Evolutionary conservation across 2,113 vertebrate genomes (phyloP).

Genomic region (Chaetops frenatus): DNA sequence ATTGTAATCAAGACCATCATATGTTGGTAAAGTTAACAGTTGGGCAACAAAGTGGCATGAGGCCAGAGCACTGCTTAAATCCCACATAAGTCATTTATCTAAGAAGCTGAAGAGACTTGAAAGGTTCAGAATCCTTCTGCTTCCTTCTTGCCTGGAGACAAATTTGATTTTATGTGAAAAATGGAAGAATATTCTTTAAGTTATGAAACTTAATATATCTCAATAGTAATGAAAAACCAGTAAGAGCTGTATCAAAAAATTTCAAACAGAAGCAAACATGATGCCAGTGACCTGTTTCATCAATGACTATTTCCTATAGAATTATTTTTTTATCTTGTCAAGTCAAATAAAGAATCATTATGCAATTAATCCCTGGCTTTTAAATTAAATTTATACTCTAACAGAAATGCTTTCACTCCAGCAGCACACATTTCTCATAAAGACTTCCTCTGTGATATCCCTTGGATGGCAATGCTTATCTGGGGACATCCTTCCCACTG

Average conservation of each 20-base stretch:
- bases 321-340: neutral
- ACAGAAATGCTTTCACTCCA: neutral
- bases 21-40: neutral
- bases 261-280: neutral
- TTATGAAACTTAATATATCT: neutral
- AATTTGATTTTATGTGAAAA: neutral
- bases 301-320: neutral
- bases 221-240: neutral
- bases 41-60: neutral
- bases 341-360: neutral
- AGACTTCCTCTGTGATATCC: neutral
- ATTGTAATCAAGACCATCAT: neutral
- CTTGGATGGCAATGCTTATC: accelerated
- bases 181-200: neutral
- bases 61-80: neutral
- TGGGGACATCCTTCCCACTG: neutral
- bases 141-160: neutral
- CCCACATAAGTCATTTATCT: neutral
- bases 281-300: neutral
- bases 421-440: neutral
- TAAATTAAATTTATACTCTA: neutral
- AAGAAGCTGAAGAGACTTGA: neutral
- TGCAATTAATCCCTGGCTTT: neutral
- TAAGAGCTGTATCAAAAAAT: neutral
- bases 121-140: neutral